Base-by-base conservation (phyloP, 2,113 vertebrate species). In the Thunnus thynnus region DNA sequence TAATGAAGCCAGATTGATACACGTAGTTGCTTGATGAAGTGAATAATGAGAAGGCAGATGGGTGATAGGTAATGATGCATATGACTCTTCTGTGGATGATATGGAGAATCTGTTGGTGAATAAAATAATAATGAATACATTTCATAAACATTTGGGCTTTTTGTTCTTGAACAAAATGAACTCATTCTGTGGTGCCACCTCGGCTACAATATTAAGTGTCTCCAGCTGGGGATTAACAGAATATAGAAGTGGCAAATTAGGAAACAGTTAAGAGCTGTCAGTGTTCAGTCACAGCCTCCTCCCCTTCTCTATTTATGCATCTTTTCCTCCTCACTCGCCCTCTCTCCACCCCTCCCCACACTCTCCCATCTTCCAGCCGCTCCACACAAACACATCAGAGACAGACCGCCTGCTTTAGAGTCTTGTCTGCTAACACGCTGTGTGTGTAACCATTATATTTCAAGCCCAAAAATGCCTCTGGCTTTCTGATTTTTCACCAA, bases 181-280 rank as follows among this genome's bases (percentile, higher is more conserved):
- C 58, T 44, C 32, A 18, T 68, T 54, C n/a, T 63, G 63, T 9
- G 1, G 55, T 3, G 36, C 70, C 52, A 55, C 41, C 14, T 67
- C 58, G 64, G 73, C 73, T 66, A 30, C 16, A 57, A 13, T 36
- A 22, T 55, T 20, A 83, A 78, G 67, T 73, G 56, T 72, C 61
- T 86, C 72, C 74, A 72, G 73, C 50, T 80, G 82, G 73, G 67
- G 77, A 69, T 50, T 66, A 73, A 72, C 75, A 80, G 74, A 86
- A 69, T 82, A 46, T 79, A 70, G 73, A 82, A 80, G 76, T 48
- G 80, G 82, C 74, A 85, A 69, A 88, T 88, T 85, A 88, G 88
- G 80, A 78, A 87, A 84, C 56, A 14, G 82, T 90, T 74, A 71
- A 80, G 77, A 85, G 83, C 78, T 76, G 76, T 80, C 78, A 84